phyloP scores from a whole-genome alignment of 2,888 invertebrate genomes.

The Elmis aenea region DNA sequence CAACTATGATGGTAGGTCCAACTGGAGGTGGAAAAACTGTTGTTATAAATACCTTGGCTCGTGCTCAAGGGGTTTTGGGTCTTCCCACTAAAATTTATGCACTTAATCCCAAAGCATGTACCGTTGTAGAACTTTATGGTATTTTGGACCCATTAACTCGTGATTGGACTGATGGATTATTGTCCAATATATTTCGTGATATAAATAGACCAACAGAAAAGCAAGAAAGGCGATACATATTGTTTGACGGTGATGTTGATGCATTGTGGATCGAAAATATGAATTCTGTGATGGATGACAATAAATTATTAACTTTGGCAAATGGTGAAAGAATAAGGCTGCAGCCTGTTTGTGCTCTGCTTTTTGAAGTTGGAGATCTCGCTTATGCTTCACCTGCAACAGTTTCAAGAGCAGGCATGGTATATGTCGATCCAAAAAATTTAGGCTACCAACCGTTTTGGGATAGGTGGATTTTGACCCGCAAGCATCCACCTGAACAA shows the following conservation, averaged over 20 bases:
- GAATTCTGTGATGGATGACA: slow-evolving; percentile 97
- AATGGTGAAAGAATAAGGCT: slow-evolving; percentile 86
- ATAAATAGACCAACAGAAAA: slow-evolving; percentile 75
- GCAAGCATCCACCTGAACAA: slow-evolving; percentile 49
- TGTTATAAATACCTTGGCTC: slow-evolving; percentile 71
- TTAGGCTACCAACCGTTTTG: slow-evolving; percentile 82
- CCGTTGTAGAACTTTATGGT: slow-evolving; percentile 86
- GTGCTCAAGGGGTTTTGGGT: slow-evolving; percentile 71
- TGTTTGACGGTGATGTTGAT: slow-evolving; percentile 93
- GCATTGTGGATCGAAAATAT: slow-evolving; percentile 95
- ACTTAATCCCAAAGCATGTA: slow-evolving; percentile 87
- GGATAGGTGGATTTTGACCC: slow-evolving; percentile 70
- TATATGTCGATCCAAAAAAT: slow-evolving; percentile 89
- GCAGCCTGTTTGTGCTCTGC: slow-evolving; percentile 72
- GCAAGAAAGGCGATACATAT: slow-evolving; percentile 73
- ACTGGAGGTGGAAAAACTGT: slow-evolving; percentile 91
- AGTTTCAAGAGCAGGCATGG: slow-evolving; percentile 90
- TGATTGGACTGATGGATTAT: slow-evolving; percentile 90
- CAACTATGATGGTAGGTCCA: slow-evolving; percentile 87
- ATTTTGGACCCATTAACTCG: slow-evolving; percentile 78
- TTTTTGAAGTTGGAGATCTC: slow-evolving; percentile 88
- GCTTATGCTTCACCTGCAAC: slow-evolving; percentile 90
- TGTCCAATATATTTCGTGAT: slow-evolving; percentile 87
- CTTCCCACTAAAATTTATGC: slow-evolving; percentile 73
- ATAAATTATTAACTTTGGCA: slow-evolving; percentile 80